A percentile compares a stretch with the other conserved stretches of the same genome.
Evolutionary conservation across 2,797 vertebrate species (phyloP).

Genomic region (Galago senegalensis): DNA sequence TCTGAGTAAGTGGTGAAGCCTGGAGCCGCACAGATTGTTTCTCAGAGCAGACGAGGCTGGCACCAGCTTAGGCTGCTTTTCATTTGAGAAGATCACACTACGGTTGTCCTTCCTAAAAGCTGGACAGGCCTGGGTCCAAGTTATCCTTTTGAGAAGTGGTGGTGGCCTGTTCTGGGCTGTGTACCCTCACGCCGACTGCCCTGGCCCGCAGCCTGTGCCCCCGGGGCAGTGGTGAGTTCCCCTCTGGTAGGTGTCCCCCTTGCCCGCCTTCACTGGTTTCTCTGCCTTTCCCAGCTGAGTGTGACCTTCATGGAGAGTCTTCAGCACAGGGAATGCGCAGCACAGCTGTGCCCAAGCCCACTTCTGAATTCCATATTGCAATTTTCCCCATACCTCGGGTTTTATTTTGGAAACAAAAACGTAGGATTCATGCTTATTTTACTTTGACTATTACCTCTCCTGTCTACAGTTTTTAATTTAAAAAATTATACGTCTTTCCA

Average conservation of each 20-base stretch:
- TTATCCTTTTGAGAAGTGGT: not conserved
- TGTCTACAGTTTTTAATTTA: conserved; percentile 83
- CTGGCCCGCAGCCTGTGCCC: not conserved
- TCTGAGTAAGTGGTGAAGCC: no score
- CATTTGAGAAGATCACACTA: not conserved
- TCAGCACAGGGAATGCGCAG: not conserved
- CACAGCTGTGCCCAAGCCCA: not conserved
- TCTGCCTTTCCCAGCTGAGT: not conserved
- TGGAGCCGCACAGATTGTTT: not conserved
- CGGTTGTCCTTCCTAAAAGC: not conserved
- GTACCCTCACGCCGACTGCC: not conserved
- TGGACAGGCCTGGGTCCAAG: not conserved
- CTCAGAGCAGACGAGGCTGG: not conserved
- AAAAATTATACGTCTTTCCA: conserved; percentile 80
- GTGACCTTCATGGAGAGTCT: not conserved
- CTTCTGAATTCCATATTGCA: conserved; percentile 60
- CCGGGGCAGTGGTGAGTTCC: not conserved
- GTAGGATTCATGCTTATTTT: conserved; percentile 73
- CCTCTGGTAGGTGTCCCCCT: no score
- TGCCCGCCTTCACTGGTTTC: not conserved
- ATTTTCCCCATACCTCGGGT: conserved; percentile 26
- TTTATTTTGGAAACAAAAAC: conserved; percentile 79
- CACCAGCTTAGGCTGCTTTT: not conserved
- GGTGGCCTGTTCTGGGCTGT: not conserved
- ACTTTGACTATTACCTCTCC: conserved; percentile 75